Evolutionary conservation across 2,888 invertebrate species (phyloP), one percentile per base, ranked within the genome.

Genomic region (Sericinus montela): DNA sequence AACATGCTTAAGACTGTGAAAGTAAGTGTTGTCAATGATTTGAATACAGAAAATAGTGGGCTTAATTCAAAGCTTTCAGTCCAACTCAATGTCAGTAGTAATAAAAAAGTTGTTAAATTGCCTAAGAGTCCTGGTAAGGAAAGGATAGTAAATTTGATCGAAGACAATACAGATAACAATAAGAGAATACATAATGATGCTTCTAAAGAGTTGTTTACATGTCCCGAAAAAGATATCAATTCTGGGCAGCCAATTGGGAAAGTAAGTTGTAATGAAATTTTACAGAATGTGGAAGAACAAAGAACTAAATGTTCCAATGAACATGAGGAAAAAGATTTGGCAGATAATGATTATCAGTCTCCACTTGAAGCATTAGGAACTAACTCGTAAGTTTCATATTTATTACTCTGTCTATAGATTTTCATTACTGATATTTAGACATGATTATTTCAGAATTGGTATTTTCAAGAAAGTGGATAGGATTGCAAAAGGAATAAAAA

Each of bases 281-380:
- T 36, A 34, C 52, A 25, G 7, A 25, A 50, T 30, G 28, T 28
- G 41, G 51, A 52, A 9, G 14, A n/a, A 8, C 9, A 3, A 44
- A 42, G 37, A 16, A 30, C 7, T 37, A 40, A 40, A 30, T 49
- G 45, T 45, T 53, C 41, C 57, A 42, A 34, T 35, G 50, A 43
- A 30, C 42, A 52, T 29, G 53, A 14, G 23, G 46, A 46, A n/a
- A 56, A 39, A 13, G 56, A 39, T 14, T 55, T 49, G 4, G 60
- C 58, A n/a, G 45, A 57, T 1, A 67, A 75, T 55, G 87, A 88
- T 60, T 88, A 88, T 53, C 72, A 69, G 65, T 88, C 88, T 6
- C 88, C 88, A 19, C 58, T 88, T 25, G 78, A 79, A 52, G 75
- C 86, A 15, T 72, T 87, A 59, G 72, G 67, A 48, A 58, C 57